Evolutionary conservation across 2,113 vertebrate genomes (phyloP).

Genomic region (Pelmatolapia mariae): DNA sequence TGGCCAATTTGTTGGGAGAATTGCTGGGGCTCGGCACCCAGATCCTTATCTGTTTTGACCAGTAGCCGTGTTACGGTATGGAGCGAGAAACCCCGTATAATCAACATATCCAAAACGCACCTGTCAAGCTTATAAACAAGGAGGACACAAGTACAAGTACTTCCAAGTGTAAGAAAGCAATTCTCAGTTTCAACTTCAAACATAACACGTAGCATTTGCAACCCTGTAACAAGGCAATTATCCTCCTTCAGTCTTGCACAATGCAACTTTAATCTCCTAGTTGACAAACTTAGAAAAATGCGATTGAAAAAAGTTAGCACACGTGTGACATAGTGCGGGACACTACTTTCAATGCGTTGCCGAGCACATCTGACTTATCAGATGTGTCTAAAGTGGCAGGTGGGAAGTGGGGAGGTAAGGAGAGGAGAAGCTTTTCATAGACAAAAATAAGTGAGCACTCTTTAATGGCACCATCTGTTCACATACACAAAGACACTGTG

Average conservation of each 20-base stretch:
- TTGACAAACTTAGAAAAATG: slow-evolving; percentile 9
- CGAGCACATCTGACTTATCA: slow-evolving; percentile 29
- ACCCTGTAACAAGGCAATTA: slow-evolving; percentile 21
- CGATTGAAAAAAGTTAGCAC: background rate
- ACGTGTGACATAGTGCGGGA: background rate
- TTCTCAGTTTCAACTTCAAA: background rate
- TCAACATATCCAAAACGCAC: background rate
- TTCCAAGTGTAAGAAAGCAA: background rate
- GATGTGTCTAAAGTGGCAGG: slow-evolving; percentile 24
- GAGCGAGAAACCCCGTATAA: background rate
- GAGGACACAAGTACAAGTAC: background rate
- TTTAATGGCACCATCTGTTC: slow-evolving; percentile 3
- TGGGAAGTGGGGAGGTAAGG: background rate
- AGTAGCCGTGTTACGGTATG: background rate
- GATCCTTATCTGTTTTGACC: slow-evolving; percentile 34
- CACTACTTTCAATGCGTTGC: background rate
- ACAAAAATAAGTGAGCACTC: background rate
- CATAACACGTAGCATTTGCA: background rate
- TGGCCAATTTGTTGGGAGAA: slow-evolving; percentile 46
- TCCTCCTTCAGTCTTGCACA: background rate
- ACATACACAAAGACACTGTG: background rate
- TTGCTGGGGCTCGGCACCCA: background rate
- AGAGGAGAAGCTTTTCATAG: background rate
- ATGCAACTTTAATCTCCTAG: slow-evolving; percentile 29
- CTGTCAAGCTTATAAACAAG: background rate